A percentile compares a stretch with the other conserved stretches of the same genome.
phyloP scores from a whole-genome alignment of 2,113 vertebrate species.

The Podilymbus podiceps region DNA sequence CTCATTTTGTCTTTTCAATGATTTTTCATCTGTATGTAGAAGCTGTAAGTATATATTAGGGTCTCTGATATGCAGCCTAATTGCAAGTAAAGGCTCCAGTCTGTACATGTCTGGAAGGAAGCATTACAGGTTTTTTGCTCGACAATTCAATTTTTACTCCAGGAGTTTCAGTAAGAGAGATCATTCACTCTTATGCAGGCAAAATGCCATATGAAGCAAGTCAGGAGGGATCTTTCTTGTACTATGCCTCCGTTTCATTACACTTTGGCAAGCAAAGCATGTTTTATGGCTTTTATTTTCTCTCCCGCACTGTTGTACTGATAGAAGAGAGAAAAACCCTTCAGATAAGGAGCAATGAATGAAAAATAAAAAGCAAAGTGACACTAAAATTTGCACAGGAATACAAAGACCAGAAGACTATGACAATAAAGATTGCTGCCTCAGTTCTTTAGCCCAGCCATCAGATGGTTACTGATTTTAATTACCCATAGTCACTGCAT shows the following conservation, averaged over 20 bases:
- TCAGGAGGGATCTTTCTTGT: not conserved
- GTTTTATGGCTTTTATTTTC: slow-evolving; percentile 39
- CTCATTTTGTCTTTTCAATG: not conserved
- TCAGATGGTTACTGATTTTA: not conserved
- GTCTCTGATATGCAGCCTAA: not conserved
- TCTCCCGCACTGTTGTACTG: not conserved
- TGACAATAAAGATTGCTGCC: not conserved
- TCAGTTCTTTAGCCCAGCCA: not conserved
- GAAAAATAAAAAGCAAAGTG: not conserved
- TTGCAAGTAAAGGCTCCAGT: not conserved
- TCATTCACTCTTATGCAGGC: not conserved
- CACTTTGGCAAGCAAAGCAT: not conserved
- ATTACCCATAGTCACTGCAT: not conserved
- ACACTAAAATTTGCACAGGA: not conserved
- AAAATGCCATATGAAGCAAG: slow-evolving; percentile 2
- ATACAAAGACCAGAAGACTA: not conserved
- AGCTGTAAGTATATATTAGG: not conserved
- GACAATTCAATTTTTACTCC: not conserved
- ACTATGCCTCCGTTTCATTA: slow-evolving; percentile 7
- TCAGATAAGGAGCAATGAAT: not conserved
- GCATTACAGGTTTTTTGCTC: not conserved
- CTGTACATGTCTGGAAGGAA: not conserved
- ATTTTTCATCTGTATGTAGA: not conserved
- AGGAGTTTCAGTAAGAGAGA: not conserved
- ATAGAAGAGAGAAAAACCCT: not conserved